These are phyloP conservation scores for Eugnorisma glareosa DNA, from an alignment of 2,888 invertebrate species.

Conservation along the genomic window DNA sequence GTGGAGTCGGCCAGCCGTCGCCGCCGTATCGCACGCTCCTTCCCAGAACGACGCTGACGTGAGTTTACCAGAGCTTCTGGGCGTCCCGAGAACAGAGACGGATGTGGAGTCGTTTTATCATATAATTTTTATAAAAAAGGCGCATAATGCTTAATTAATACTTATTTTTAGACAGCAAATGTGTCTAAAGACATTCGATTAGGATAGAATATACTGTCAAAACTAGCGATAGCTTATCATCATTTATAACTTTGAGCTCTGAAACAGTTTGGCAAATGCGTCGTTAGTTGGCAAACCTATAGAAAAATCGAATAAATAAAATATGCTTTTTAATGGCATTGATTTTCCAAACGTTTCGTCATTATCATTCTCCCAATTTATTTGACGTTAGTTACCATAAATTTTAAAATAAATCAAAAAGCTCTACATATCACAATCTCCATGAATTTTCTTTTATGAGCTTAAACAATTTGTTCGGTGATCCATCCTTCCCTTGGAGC, in stretches of 20 bases:
- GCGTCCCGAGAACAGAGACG: conserved; percentile 47
- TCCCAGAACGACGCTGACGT: conserved; percentile 74
- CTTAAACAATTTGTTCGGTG: conserved; percentile 60
- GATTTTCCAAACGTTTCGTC: not conserved
- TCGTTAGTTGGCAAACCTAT: not conserved
- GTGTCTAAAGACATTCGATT: not conserved
- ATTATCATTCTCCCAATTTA: not conserved
- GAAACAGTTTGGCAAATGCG: not conserved
- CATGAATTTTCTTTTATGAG: conserved; percentile 53
- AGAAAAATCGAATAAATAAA: not conserved
- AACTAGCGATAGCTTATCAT: not conserved
- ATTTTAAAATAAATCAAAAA: conserved; percentile 13
- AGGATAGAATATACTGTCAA: not conserved
- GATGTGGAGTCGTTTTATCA: conserved; percentile 25
- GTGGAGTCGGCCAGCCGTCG: conserved; percentile 65
- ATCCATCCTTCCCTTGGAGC: conserved; percentile 58
- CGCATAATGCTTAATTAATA: not conserved
- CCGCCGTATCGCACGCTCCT: conserved; percentile 66
- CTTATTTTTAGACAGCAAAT: not conserved
- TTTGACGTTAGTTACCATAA: not conserved
- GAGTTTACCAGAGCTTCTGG: conserved; percentile 63
- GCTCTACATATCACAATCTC: conserved; percentile 25
- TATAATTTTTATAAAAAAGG: not conserved
- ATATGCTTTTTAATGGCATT: not conserved
- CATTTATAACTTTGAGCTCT: not conserved